Evolutionary conservation across 2,113 vertebrate genomes (phyloP).

Genomic region (Calyptomena viridis): DNA sequence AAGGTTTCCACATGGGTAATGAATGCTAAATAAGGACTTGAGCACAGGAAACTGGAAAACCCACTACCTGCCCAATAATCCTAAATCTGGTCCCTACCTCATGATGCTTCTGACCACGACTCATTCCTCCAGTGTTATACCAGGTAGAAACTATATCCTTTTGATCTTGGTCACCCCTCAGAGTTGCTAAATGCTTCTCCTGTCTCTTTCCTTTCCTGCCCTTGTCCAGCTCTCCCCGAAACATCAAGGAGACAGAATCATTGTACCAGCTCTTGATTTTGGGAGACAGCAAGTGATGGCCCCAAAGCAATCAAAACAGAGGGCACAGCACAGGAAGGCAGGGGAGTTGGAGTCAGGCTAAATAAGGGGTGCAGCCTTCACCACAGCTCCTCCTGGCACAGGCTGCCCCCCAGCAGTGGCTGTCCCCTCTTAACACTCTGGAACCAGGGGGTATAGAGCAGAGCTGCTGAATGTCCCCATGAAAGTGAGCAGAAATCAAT

Average conservation of each 20-base stretch:
- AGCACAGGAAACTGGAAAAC: neutral
- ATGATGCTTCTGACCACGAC: neutral
- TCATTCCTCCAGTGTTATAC: neutral
- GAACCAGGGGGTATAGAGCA: neutral
- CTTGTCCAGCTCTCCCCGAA: neutral
- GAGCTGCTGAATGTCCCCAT: neutral
- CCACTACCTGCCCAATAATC: neutral
- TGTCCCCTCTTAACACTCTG: neutral
- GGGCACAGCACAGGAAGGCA: neutral
- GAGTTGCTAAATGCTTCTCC: neutral
- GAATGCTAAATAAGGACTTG: neutral
- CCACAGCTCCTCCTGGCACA: neutral
- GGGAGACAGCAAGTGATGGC: neutral
- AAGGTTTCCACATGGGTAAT: neutral
- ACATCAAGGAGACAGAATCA: conserved; percentile 10
- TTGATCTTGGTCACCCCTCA: neutral
- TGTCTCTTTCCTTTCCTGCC: neutral
- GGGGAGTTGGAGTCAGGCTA: neutral
- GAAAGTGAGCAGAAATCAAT: conserved; percentile 38
- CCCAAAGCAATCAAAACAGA: neutral
- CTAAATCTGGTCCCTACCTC: neutral
- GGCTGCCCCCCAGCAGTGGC: neutral
- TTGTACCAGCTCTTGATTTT: neutral
- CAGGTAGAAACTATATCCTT: neutral
- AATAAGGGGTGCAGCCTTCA: neutral